Conservation (phyloP, 1,140 invertebrate species). For the Trachelipus rathkii region DNA sequence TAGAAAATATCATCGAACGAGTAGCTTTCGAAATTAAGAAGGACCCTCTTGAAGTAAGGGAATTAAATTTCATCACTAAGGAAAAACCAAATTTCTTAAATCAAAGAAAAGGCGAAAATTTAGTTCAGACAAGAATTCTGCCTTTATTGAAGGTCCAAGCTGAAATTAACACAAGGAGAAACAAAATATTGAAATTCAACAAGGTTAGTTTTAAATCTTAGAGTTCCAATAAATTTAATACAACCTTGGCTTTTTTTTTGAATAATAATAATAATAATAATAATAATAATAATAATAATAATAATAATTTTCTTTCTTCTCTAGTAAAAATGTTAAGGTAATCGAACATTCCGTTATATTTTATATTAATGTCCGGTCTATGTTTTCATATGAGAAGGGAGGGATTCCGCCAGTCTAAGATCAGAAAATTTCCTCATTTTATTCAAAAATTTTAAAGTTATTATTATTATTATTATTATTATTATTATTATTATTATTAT, state of each 20-base stretch:
- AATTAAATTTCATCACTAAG: slow-evolving; percentile 49
- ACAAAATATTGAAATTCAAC: slow-evolving; percentile 34
- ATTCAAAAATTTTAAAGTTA: no score
- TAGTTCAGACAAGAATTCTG: slow-evolving; percentile 24
- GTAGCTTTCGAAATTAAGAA: slow-evolving; percentile 62
- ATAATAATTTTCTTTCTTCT: no score
- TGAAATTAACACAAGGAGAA: slow-evolving; percentile 12
- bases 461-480: no score
- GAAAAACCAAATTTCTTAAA: slow-evolving; percentile 45
- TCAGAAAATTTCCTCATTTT: no score
- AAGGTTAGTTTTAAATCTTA: slow-evolving; percentile 18
- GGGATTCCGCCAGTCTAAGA: no score
- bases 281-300: not conserved
- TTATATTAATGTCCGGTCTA: no score
- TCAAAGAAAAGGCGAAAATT: slow-evolving; percentile 21
- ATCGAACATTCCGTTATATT: no score
- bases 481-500: no score
- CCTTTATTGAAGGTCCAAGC: slow-evolving; percentile 31
- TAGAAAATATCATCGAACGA: slow-evolving; percentile 77
- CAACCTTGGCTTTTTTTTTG: not conserved
- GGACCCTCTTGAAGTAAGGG: slow-evolving; percentile 61
- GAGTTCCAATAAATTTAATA: not conserved
- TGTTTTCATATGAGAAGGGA: no score
- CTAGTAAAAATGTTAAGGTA: no score
- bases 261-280: no score